These are phyloP conservation scores for Trissolcus japonicus DNA, from an alignment of 2,888 invertebrate genomes.

Conservation along the genomic window DNA sequence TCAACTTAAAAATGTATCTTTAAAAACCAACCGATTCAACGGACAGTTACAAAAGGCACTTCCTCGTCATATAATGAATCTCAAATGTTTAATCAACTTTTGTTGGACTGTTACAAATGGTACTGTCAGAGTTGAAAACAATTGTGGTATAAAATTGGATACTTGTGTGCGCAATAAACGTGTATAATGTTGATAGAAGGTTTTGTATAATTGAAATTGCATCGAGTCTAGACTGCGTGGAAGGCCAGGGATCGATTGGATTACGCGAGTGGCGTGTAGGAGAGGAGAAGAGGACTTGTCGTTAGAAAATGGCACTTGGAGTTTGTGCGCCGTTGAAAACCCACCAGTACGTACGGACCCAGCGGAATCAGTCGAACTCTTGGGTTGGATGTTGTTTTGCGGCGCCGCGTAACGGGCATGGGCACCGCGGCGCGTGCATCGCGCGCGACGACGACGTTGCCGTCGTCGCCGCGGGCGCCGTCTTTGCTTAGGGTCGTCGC, in stretches of 20 bases:
- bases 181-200: neutral
- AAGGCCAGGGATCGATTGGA: too few relatives aligned
- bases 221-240: too few relatives aligned
- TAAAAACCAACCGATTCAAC: too few relatives aligned
- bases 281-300: neutral
- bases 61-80: too few relatives aligned
- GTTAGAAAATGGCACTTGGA: neutral
- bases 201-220: neutral
- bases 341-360: conserved; percentile 14
- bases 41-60: too few relatives aligned
- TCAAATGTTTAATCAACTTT: too few relatives aligned
- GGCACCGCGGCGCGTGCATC: conserved; percentile 61
- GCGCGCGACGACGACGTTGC: conserved; percentile 47
- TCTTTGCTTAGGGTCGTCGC: conserved; percentile 59
- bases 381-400: conserved; percentile 17
- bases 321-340: neutral
- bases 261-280: too few relatives aligned
- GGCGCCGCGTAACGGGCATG: conserved; percentile 23
- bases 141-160: too few relatives aligned
- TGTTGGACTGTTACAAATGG: too few relatives aligned
- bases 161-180: too few relatives aligned
- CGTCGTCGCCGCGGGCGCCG: conserved; percentile 55
- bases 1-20: too few relatives aligned
- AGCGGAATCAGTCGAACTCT: conserved; percentile 23
- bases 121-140: too few relatives aligned